These are phyloP conservation scores for Hydrozoanthus gracilis DNA, from an alignment of 92 coral and sea anemone species.

Conservation along the genomic window DNA sequence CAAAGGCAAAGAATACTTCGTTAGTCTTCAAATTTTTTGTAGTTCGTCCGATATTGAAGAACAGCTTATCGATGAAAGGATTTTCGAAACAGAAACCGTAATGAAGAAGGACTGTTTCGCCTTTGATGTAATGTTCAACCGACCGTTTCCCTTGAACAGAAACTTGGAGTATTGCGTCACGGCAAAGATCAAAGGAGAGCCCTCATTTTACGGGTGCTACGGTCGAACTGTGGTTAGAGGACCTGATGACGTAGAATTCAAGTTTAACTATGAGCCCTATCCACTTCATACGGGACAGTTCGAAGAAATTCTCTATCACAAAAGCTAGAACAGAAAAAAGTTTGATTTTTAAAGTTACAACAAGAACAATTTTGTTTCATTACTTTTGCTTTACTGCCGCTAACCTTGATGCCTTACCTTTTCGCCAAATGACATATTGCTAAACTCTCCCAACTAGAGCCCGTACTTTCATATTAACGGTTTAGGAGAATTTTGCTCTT, in stretches of 20 bases:
- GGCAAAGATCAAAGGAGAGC: slow-evolving; percentile 79
- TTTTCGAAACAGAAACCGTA: slow-evolving; percentile 52
- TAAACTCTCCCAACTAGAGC: too few relatives aligned
- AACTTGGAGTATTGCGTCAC: slow-evolving; percentile 71
- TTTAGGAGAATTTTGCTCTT: too few relatives aligned
- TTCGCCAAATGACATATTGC: too few relatives aligned
- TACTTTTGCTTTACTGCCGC: too few relatives aligned
- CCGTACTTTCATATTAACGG: too few relatives aligned
- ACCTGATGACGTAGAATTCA: slow-evolving; percentile 69
- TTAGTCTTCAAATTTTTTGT: slow-evolving; percentile 23
- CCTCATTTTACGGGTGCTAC: slow-evolving; percentile 82
- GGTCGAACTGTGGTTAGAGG: slow-evolving; percentile 64
- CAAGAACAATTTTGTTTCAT: neutral
- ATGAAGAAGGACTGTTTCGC: slow-evolving; percentile 66
- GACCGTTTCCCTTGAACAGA: slow-evolving; percentile 65
- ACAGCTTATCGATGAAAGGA: slow-evolving; percentile 5
- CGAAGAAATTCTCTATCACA: slow-evolving; percentile 72
- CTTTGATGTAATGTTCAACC: slow-evolving; percentile 77
- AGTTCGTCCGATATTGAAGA: slow-evolving; percentile 5
- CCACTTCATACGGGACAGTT: slow-evolving; percentile 81
- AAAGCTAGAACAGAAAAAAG: neutral
- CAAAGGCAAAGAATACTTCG: slow-evolving; percentile 69
- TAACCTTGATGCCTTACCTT: too few relatives aligned
- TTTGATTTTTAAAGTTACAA: neutral
- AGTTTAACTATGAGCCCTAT: slow-evolving; percentile 66